These are phyloP conservation scores for Drosophila ezoana DNA, from an alignment of 2,888 invertebrate genomes.

Conservation along the genomic window DNA sequence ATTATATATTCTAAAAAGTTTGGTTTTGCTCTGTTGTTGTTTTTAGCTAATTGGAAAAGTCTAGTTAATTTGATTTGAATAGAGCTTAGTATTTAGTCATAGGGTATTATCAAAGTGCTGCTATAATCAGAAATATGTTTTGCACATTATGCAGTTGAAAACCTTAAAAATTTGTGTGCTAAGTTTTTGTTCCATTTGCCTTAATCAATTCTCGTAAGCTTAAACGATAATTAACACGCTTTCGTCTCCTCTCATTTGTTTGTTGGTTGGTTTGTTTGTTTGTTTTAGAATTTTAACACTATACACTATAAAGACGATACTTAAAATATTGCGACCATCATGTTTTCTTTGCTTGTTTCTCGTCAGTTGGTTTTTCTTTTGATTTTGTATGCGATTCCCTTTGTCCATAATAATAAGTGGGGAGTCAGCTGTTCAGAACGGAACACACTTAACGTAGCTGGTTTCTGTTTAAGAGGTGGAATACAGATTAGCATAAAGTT, in stretches of 20 bases:
- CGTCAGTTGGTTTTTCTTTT: conserved; percentile 57
- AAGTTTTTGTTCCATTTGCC: conserved; percentile 72
- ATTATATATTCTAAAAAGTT: conserved; percentile 61
- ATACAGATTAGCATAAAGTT: conserved; percentile 12
- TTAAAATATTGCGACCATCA: conserved; percentile 82
- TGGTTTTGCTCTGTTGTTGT: conserved; percentile 67
- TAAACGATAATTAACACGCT: conserved; percentile 75
- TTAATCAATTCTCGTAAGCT: conserved; percentile 65
- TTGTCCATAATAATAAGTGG: conserved; percentile 41
- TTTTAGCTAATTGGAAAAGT: conserved; percentile 57
- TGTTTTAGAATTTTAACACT: conserved; percentile 70
- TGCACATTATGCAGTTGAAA: conserved; percentile 61
- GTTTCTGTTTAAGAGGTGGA: conserved; percentile 69
- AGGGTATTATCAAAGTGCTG: conserved; percentile 53
- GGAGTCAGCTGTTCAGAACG: conserved; percentile 27
- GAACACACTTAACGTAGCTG: conserved; percentile 79
- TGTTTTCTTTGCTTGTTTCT: conserved; percentile 61
- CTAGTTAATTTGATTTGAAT: conserved; percentile 61
- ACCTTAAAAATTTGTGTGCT: conserved; percentile 75
- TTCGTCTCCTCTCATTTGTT: conserved; percentile 20
- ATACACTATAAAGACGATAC: conserved; percentile 80
- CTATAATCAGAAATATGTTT: conserved; percentile 52
- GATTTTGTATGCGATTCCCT: conserved; percentile 48
- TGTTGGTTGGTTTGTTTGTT: conserved; percentile 26
- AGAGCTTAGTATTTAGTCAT: conserved; percentile 59